Percentiles rank a stretch among this genome's conserved stretches.
phyloP scores from a whole-genome alignment of 2,113 vertebrate genomes.

The Cyanistes caeruleus region DNA sequence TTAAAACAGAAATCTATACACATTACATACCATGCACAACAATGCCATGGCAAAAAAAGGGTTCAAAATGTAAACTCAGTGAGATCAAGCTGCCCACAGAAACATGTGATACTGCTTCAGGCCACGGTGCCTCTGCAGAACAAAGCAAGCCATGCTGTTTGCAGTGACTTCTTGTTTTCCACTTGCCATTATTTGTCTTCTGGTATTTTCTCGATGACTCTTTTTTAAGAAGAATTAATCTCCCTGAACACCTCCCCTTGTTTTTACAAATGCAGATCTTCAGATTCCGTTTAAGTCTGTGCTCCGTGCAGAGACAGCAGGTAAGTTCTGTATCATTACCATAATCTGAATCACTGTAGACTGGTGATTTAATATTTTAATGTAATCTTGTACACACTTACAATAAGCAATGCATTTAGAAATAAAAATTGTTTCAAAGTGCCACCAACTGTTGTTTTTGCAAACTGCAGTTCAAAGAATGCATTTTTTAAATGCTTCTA shows the following conservation, averaged over 20 bases:
- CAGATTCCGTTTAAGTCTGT: not conserved
- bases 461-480: conserved; percentile 73
- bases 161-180: not conserved
- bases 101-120: not conserved
- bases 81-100: not conserved
- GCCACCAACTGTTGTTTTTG: conserved; percentile 80
- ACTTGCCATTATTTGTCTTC: not conserved
- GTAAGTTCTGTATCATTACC: not conserved
- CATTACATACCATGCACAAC: not conserved
- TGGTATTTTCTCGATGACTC: not conserved
- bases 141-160: not conserved
- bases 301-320: not conserved
- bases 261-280: conserved; percentile 11
- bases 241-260: not conserved
- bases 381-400: conserved; percentile 33
- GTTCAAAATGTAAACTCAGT: not conserved
- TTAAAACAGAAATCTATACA: not conserved
- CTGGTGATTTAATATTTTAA: conserved; percentile 27
- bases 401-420: conserved; percentile 30
- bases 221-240: not conserved
- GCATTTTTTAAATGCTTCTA: not conserved
- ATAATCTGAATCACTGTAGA: not conserved
- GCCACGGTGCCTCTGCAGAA: not conserved
- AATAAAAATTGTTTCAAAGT: conserved; percentile 78
- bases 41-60: accelerated